These are phyloP conservation scores for Hyles lineata DNA, from an alignment of 2,888 invertebrate genomes.

Conservation along the genomic window DNA sequence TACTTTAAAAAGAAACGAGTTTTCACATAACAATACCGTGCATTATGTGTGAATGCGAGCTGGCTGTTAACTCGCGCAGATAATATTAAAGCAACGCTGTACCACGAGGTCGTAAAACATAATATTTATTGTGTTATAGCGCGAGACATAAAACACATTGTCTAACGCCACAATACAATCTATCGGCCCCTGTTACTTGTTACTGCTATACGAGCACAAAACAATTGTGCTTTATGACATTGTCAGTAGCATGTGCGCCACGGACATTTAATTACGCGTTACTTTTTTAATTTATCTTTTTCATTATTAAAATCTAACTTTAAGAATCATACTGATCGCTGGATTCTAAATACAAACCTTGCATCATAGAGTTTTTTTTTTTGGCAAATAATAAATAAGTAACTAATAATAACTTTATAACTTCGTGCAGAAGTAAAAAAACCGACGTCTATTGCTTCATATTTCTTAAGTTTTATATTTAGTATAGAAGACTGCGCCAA, in stretches of 20 bases:
- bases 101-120: conserved; percentile 9
- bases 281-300: not conserved
- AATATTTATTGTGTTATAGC: conserved; percentile 19
- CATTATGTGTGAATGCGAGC: conserved; percentile 2
- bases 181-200: not conserved
- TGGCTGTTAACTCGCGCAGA: not conserved
- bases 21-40: not conserved
- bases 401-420: too few species aligned
- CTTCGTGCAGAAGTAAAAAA: too few species aligned
- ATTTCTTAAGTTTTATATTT: too few species aligned
- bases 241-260: not conserved
- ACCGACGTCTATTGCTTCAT: too few species aligned
- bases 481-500: too few species aligned
- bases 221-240: conserved; percentile 2
- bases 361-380: too few species aligned
- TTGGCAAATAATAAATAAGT: too few species aligned
- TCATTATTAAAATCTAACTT: too few species aligned
- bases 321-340: too few species aligned
- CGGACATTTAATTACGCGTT: not conserved
- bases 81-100: conserved; percentile 8
- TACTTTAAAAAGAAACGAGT: not conserved
- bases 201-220: too few species aligned
- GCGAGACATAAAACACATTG: conserved; percentile 22
- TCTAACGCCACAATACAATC: conserved; percentile 19
- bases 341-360: too few species aligned